phyloP scores from a whole-genome alignment of 2,888 invertebrate species.

The Melanargia galathea region DNA sequence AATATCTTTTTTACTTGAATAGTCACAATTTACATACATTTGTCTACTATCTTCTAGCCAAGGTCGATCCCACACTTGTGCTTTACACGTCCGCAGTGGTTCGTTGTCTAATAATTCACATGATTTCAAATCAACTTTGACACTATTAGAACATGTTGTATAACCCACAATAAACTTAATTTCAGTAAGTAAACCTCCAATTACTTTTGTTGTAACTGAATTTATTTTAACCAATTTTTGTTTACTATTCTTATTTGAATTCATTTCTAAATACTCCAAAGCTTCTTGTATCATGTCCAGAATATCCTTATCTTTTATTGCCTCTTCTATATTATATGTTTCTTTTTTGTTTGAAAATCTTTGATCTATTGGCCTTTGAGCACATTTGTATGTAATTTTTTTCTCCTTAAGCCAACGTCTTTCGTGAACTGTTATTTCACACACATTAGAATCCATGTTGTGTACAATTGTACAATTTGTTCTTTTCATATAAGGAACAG shows the following conservation, averaged over 20 bases:
- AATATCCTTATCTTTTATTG: constrained; percentile 51
- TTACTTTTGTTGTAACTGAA: constrained; percentile 74
- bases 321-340: constrained; percentile 39
- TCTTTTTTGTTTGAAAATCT: constrained; percentile 49
- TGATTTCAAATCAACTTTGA: constrained; percentile 45
- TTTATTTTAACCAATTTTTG: constrained; percentile 66
- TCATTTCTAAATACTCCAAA: constrained; percentile 62
- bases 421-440: constrained; percentile 60
- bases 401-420: constrained; percentile 56
- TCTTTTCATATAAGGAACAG: constrained; percentile 47
- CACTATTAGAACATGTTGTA: constrained; percentile 75
- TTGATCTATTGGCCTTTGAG: constrained; percentile 52
- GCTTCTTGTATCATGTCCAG: constrained; percentile 61
- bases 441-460: constrained; percentile 56
- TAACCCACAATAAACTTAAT: constrained; percentile 83
- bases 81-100: constrained; percentile 56
- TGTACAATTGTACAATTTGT: constrained; percentile 54
- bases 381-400: constrained; percentile 58
- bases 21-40: constrained; percentile 60
- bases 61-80: constrained; percentile 79
- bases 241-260: constrained; percentile 60
- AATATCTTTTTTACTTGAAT: constrained; percentile 34
- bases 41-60: constrained; percentile 79
- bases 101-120: constrained; percentile 58
- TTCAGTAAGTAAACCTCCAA: constrained; percentile 80